These are phyloP conservation scores for Petromus typicus DNA, from an alignment of 2,113 vertebrate genomes.

Conservation along the genomic window DNA sequence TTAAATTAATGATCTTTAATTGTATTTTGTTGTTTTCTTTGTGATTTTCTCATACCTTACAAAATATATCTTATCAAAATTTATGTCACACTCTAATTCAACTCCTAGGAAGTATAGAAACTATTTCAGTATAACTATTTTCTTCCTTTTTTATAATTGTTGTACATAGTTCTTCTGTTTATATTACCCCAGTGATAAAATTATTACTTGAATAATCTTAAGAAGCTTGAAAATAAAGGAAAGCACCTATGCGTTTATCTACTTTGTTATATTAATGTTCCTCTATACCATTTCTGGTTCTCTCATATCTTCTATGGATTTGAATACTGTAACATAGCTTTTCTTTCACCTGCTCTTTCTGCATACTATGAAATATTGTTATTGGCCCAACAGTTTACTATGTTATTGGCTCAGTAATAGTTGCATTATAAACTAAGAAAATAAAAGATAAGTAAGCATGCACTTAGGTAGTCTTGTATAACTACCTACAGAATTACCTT, in stretches of 20 bases:
- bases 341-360: not conserved
- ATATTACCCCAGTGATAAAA: not conserved
- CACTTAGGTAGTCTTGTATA: not conserved
- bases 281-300: constrained; percentile 34
- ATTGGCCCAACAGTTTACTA: not conserved
- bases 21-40: not conserved
- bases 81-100: constrained; percentile 30
- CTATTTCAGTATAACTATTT: not conserved
- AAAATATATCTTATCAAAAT: not conserved
- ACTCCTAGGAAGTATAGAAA: constrained; percentile 34
- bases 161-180: not conserved
- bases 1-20: constrained; percentile 32
- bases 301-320: constrained; percentile 25
- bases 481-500: constrained; percentile 32
- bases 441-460: not conserved
- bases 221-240: not conserved
- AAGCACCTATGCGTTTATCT: not conserved
- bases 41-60: not conserved
- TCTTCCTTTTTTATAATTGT: not conserved
- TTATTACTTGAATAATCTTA: not conserved
- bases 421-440: constrained; percentile 23
- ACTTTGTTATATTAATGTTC: constrained; percentile 5
- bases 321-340: not conserved
- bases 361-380: not conserved
- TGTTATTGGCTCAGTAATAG: not conserved